phyloP scores from a whole-genome alignment of 2,888 invertebrate species.

The Patella ulyssiponensis region DNA sequence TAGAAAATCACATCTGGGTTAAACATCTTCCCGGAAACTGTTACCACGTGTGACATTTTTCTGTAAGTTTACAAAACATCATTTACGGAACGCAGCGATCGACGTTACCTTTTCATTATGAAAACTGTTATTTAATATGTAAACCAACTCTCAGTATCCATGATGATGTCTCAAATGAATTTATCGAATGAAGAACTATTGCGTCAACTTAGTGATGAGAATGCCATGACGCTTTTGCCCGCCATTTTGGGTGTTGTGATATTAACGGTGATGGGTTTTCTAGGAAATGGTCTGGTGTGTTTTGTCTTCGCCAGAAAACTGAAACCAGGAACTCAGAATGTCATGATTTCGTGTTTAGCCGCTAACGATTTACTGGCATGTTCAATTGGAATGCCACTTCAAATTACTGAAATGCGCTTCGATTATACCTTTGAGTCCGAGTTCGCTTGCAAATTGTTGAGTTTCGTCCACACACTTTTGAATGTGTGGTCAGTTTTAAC shows the following conservation, averaged over 20 bases:
- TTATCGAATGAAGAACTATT: constrained; percentile 11
- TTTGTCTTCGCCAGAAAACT: constrained; percentile 49
- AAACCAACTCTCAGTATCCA: no score
- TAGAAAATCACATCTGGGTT: no score
- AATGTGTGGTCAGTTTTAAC: constrained; percentile 54
- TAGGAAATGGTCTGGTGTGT: constrained; percentile 52
- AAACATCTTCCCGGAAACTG: no score
- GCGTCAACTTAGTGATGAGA: constrained; percentile 31
- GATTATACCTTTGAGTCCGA: constrained; percentile 54
- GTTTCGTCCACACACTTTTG: constrained; percentile 50
- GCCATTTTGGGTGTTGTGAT: constrained; percentile 32
- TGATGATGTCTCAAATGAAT: no score
- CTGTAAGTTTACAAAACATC: no score
- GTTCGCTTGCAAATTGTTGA: constrained; percentile 50
- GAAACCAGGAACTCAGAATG: constrained; percentile 45
- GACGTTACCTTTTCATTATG: no score
- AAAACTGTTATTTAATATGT: no score
- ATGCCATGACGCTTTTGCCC: constrained; percentile 27
- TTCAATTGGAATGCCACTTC: constrained; percentile 52
- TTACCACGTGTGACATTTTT: no score
- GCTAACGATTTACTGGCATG: constrained; percentile 53
- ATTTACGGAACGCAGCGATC: no score
- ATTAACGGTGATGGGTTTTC: constrained; percentile 49
- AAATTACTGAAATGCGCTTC: constrained; percentile 53
- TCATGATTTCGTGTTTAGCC: constrained; percentile 52